These are phyloP conservation scores for Otocyon megalotis DNA, from an alignment of 2,113 vertebrate species.

Conservation along the genomic window DNA sequence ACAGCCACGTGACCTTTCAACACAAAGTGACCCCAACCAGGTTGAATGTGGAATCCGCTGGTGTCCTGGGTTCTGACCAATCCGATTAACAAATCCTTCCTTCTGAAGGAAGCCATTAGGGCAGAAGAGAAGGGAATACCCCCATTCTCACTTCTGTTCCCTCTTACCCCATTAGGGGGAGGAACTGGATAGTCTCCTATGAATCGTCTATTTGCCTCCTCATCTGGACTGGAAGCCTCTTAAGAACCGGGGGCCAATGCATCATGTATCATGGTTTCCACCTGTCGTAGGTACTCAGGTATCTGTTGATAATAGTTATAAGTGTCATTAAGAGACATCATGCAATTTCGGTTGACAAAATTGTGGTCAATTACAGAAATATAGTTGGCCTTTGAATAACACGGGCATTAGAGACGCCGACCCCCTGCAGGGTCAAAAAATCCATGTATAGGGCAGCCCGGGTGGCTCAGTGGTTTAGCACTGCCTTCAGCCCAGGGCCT, in stretches of 20 bases:
- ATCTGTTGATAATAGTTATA: background rate
- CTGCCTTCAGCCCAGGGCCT: too few relatives aligned
- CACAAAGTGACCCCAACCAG: background rate
- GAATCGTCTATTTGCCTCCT: background rate
- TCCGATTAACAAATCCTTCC: background rate
- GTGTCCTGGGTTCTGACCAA: background rate
- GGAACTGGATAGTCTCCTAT: background rate
- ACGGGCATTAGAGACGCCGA: background rate
- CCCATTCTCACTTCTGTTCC: background rate
- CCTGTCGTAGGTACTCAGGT: background rate
- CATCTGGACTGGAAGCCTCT: background rate
- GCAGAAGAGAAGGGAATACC: constrained; percentile 14
- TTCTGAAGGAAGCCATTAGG: background rate
- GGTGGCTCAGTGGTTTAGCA: too few relatives aligned
- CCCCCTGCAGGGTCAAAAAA: background rate
- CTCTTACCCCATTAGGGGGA: background rate
- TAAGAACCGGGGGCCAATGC: background rate
- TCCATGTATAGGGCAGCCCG: too few relatives aligned
- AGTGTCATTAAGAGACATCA: constrained; percentile 38
- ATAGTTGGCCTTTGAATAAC: background rate
- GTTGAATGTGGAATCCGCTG: background rate
- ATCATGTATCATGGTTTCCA: background rate
- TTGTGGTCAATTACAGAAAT: constrained; percentile 27
- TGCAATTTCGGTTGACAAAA: background rate
- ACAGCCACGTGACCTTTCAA: background rate